Percentiles rank a stretch among this genome's conserved stretches.
Evolutionary conservation across 2,888 invertebrate species (phyloP).

Genomic region (Tromatobia lineatoria): DNA sequence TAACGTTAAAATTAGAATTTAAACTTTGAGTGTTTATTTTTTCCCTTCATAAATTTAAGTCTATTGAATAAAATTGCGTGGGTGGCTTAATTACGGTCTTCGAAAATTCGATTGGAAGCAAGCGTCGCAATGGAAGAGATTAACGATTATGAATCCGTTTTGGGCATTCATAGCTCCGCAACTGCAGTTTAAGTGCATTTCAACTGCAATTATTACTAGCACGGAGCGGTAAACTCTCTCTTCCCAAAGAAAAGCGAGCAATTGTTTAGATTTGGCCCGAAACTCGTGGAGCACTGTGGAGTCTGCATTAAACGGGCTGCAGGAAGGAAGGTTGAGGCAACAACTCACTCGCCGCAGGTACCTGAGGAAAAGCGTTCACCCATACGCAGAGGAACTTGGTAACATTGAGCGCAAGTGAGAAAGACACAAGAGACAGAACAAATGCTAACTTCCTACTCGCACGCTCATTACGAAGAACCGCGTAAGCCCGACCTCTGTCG

Average conservation of each 20-base stretch:
- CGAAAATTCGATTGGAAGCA: no score
- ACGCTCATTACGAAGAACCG: conserved; percentile 62
- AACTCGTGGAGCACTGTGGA: not conserved
- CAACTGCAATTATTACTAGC: conserved; percentile 17
- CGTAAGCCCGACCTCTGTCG: conserved; percentile 34
- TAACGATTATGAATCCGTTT: not conserved
- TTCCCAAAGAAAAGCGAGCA: conserved; percentile 6
- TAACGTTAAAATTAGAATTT: no score
- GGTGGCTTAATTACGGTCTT: no score
- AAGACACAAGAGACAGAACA: conserved; percentile 40
- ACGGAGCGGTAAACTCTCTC: not conserved
- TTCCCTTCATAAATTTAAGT: no score
- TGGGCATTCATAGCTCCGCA: not conserved
- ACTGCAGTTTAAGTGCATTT: not conserved
- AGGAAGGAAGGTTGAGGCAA: conserved; percentile 36
- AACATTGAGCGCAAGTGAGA: conserved; percentile 6
- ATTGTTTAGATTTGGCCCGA: conserved; percentile 7
- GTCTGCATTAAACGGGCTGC: conserved; percentile 18
- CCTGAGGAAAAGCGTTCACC: conserved; percentile 25
- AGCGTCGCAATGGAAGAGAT: no score
- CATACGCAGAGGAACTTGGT: conserved; percentile 24
- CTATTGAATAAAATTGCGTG: no score
- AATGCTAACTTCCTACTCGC: conserved; percentile 62
- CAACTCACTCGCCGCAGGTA: conserved; percentile 32
- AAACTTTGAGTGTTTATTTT: no score